Conservation (phyloP, 1,140 invertebrate genomes). For the Brachionus sp. region DNA sequence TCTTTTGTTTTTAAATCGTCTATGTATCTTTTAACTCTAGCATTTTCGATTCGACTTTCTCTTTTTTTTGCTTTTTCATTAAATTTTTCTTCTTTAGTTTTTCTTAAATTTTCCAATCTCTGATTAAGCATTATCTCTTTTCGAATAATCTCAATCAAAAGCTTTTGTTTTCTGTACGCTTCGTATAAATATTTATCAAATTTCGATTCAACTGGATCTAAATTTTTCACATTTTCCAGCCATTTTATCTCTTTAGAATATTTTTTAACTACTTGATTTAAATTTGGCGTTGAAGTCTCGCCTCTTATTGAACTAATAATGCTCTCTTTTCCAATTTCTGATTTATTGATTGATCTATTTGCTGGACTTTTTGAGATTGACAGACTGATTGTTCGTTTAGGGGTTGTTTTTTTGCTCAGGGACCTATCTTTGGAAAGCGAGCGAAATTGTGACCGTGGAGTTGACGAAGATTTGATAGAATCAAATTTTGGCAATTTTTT, state of each 20-base stretch:
- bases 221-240: conserved; percentile 51
- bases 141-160: conserved; percentile 55
- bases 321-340: background rate
- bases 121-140: conserved; percentile 55
- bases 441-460: background rate
- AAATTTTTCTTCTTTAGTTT: background rate
- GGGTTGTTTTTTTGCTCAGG: background rate
- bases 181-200: conserved; percentile 54
- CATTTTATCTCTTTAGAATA: conserved; percentile 54
- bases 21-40: conserved; percentile 55
- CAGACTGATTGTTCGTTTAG: background rate
- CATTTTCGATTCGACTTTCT: conserved; percentile 55
- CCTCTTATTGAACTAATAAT: conserved; percentile 49
- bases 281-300: conserved; percentile 54
- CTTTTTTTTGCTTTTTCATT: conserved; percentile 51
- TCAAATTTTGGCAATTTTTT: background rate
- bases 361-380: background rate
- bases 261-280: conserved; percentile 56
- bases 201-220: conserved; percentile 51
- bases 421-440: background rate
- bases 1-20: conserved; percentile 55
- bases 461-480: conserved; percentile 1
- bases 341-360: background rate
- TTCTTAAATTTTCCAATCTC: conserved; percentile 47
- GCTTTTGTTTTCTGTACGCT: conserved; percentile 54